phyloP scores from a whole-genome alignment of 1,140 invertebrate genomes.

The Lepidurus packardi region DNA sequence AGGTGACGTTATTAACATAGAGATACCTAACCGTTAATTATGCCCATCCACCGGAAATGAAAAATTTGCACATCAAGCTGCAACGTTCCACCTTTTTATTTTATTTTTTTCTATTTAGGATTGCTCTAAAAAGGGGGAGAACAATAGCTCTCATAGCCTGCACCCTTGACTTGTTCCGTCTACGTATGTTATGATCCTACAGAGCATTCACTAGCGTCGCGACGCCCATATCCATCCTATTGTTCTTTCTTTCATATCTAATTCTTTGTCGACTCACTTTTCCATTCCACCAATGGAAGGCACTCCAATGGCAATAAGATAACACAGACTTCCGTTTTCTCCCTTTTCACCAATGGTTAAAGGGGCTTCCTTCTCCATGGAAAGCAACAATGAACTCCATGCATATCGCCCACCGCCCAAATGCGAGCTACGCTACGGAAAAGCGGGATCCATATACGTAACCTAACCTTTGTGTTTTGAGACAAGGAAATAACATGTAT shows the following conservation, averaged over 20 bases:
- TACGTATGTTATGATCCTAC: not conserved
- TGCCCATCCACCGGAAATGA: not conserved
- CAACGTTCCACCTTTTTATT: slow-evolving; percentile 1
- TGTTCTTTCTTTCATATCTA: not conserved
- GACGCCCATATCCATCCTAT: not conserved
- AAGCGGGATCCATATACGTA: not conserved
- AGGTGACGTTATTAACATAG: not conserved
- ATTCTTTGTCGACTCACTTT: not conserved
- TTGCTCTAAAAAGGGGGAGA: not conserved
- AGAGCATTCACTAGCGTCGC: not conserved
- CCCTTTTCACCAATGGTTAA: slow-evolving; percentile 18
- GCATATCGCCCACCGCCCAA: not conserved
- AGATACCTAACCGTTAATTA: slow-evolving; percentile 15
- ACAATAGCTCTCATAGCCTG: not conserved
- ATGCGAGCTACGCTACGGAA: not conserved
- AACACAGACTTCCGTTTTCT: slow-evolving; percentile 2
- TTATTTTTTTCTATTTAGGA: not conserved
- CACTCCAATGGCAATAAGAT: not conserved
- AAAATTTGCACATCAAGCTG: slow-evolving; percentile 11
- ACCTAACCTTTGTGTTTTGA: not conserved
- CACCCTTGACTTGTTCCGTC: slow-evolving; percentile 17
- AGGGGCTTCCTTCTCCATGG: not conserved
- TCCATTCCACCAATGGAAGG: slow-evolving; percentile 10
- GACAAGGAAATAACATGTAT: not conserved
- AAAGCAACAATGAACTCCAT: slow-evolving; percentile 10